A percentile compares a stretch with the other conserved stretches of the same genome.
Conservation (phyloP, 2,113 vertebrate species). For the Paraplagusia blochii region DNA sequence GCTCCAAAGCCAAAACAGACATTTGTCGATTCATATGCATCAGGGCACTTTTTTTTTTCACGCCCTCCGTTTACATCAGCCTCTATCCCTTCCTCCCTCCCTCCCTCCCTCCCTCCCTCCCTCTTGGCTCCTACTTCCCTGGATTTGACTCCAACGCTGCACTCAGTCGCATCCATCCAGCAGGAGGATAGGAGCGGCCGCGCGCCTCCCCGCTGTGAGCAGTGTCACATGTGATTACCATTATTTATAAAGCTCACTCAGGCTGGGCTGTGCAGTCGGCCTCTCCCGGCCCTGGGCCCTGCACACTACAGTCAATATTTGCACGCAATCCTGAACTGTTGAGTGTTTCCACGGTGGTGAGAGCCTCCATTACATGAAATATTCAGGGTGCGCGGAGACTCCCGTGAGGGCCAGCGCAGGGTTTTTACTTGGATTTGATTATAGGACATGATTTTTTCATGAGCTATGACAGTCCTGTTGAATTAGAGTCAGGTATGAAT, state of each 20-base stretch:
- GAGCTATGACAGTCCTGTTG: slow-evolving; percentile 87
- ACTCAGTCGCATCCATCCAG: slow-evolving; percentile 55
- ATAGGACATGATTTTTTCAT: slow-evolving; percentile 97
- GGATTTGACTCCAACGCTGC: slow-evolving; percentile 72
- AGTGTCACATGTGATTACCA: slow-evolving; percentile 87
- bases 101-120: neutral
- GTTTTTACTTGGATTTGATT: slow-evolving; percentile 94
- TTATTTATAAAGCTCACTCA: slow-evolving; percentile 86
- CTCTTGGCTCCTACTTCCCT: slow-evolving; percentile 33
- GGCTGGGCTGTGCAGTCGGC: slow-evolving; percentile 73
- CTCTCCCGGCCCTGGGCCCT: slow-evolving; percentile 64
- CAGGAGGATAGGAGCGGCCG: slow-evolving; percentile 58
- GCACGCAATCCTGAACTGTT: slow-evolving; percentile 84
- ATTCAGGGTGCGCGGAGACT: slow-evolving; percentile 81
- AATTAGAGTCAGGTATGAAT: slow-evolving; percentile 87
- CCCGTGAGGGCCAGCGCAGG: slow-evolving; percentile 81
- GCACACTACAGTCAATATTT: slow-evolving; percentile 88
- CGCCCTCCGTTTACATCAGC: slow-evolving; percentile 28
- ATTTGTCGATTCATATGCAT: slow-evolving; percentile 86
- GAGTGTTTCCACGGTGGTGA: slow-evolving; percentile 80
- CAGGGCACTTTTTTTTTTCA: slow-evolving; percentile 55
- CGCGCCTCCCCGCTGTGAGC: slow-evolving; percentile 74
- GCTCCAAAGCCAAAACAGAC: slow-evolving; percentile 91
- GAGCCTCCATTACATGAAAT: slow-evolving; percentile 86
- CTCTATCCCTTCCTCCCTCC: slow-evolving; percentile 36